A percentile compares a stretch with the other conserved stretches of the same genome.
phyloP scores from a whole-genome alignment of 2,113 vertebrate genomes.

The Cyprinodon variegatus region DNA sequence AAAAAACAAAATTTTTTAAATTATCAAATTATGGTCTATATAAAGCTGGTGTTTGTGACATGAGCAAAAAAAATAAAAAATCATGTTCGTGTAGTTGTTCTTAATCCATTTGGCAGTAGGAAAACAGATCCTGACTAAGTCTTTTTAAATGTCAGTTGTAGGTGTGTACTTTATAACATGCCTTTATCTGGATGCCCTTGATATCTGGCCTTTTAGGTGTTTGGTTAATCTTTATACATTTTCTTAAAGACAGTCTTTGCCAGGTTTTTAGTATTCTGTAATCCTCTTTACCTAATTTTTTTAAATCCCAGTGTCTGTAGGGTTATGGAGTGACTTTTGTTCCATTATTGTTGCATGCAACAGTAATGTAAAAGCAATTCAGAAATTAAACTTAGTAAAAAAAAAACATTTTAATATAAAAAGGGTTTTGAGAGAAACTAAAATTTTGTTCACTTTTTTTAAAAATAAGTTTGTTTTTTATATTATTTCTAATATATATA shows the following conservation, averaged over 20 bases:
- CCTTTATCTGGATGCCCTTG: conserved; percentile 38
- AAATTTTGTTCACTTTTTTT: too few species aligned
- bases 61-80: neutral
- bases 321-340: neutral
- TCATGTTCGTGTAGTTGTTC: neutral
- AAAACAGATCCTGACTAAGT: conserved; percentile 11
- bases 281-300: conserved; percentile 50
- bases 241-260: neutral
- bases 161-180: conserved; percentile 14
- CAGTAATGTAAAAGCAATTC: too few species aligned
- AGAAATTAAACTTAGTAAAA: too few species aligned
- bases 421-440: too few species aligned
- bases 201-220: conserved; percentile 46
- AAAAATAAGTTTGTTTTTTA: too few species aligned
- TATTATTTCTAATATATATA: too few species aligned
- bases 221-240: conserved; percentile 42
- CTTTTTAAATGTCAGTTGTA: conserved; percentile 19
- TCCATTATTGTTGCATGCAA: too few species aligned
- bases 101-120: neutral
- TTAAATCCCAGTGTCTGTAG: conserved; percentile 19
- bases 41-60: too few species aligned
- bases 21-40: too few species aligned
- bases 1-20: too few species aligned
- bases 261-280: conserved; percentile 36
- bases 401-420: too few species aligned